Conservation (phyloP, 92 coral and sea anemone species). For the Heteractis magnifica region DNA sequence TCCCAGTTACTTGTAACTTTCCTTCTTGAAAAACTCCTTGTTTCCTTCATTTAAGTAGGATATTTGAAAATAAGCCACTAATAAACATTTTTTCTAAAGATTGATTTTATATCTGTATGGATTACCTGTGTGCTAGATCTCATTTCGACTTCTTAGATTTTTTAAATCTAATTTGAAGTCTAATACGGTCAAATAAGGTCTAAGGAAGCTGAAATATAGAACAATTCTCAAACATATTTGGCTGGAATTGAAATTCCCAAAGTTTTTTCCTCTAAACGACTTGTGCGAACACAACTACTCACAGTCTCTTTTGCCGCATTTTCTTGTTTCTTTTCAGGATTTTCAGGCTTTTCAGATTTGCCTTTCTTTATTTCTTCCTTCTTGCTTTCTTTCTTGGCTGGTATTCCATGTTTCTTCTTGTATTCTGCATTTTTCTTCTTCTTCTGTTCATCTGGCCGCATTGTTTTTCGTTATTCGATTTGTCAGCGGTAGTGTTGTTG, state of each 20-base stretch:
- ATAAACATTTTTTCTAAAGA: background rate
- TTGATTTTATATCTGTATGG: too few relatives aligned
- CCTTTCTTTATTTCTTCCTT: conserved; percentile 7
- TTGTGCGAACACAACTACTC: too few relatives aligned
- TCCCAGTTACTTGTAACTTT: conserved; percentile 88
- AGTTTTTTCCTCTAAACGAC: too few relatives aligned
- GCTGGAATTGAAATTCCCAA: too few relatives aligned
- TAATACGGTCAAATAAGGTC: too few relatives aligned
- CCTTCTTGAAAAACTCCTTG: conserved; percentile 69
- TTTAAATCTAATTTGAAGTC: too few relatives aligned
- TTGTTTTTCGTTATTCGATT: conserved; percentile 15
- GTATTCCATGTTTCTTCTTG: conserved; percentile 91
- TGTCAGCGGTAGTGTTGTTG: conserved; percentile 10
- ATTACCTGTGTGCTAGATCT: too few relatives aligned
- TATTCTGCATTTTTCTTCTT: conserved; percentile 83
- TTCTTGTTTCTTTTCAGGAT: background rate
- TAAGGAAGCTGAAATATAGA: too few relatives aligned
- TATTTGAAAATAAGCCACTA: too few relatives aligned
- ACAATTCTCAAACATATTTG: too few relatives aligned
- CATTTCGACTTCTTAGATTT: too few relatives aligned
- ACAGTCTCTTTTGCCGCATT: background rate
- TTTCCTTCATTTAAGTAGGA: conserved; percentile 21
- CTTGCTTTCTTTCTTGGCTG: conserved; percentile 50
- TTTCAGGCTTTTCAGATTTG: background rate
- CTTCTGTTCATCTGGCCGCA: conserved; percentile 99